Conservation (phyloP, 2,797 vertebrate species). For the Cuculus canorus region DNA sequence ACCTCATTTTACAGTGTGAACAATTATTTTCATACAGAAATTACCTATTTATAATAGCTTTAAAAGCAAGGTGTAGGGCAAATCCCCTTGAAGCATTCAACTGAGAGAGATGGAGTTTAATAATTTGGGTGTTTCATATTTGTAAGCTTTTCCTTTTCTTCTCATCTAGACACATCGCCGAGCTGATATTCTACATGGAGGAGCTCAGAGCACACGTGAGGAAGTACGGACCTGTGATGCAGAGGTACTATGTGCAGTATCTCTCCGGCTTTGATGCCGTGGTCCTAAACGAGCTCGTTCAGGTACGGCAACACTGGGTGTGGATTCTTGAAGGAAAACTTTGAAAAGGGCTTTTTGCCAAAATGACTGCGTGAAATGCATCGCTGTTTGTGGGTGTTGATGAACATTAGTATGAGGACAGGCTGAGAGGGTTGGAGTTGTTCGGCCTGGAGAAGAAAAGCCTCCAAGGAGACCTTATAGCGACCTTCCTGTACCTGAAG, state of each 20-base stretch:
- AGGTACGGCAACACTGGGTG: slow-evolving; percentile 78
- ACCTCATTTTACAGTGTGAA: background rate
- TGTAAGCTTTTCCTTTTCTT: background rate
- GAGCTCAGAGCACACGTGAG: slow-evolving; percentile 94
- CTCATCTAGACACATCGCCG: slow-evolving; percentile 89
- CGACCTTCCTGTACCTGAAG: too few relatives aligned
- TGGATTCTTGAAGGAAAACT: background rate
- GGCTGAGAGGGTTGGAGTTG: too few relatives aligned
- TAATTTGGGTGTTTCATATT: background rate
- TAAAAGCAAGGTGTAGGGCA: background rate
- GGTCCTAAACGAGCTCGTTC: slow-evolving; percentile 96
- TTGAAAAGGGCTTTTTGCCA: background rate
- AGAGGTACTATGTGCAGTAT: slow-evolving; percentile 97
- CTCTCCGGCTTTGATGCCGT: slow-evolving; percentile 97
- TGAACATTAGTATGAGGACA: fast-evolving
- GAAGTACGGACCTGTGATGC: slow-evolving; percentile 97
- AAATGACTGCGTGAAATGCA: background rate
- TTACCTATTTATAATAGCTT: background rate
- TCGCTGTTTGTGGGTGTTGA: background rate
- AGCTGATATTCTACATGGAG: slow-evolving; percentile 99
- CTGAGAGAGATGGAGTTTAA: background rate
- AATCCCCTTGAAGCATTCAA: background rate
- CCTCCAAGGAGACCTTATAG: too few relatives aligned
- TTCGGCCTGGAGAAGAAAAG: too few relatives aligned
- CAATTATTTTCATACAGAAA: background rate